Percentiles rank a stretch among this genome's conserved stretches.
These are phyloP conservation scores for Chymomyza procnemis DNA, from an alignment of 2,888 invertebrate species.

Conservation along the genomic window DNA sequence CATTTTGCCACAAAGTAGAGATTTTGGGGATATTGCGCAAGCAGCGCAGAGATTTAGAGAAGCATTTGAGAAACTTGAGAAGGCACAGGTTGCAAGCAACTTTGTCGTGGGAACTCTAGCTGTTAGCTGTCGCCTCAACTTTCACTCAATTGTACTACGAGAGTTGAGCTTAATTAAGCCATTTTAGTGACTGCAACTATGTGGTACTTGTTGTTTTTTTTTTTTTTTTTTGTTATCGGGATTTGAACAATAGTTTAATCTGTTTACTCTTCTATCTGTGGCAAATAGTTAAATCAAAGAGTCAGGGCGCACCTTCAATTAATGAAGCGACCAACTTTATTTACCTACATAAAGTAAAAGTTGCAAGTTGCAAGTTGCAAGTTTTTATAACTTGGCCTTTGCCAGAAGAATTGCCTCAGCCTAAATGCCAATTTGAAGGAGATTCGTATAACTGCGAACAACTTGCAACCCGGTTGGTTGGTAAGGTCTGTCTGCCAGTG, in stretches of 20 bases:
- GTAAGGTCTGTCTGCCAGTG: background rate
- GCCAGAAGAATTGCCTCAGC: background rate
- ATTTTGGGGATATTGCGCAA: conserved; percentile 45
- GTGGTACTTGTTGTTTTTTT: too few species aligned
- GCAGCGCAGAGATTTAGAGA: conserved; percentile 11
- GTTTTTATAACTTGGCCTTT: background rate
- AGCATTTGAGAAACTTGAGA: background rate
- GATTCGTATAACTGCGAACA: background rate
- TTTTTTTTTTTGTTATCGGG: too few species aligned
- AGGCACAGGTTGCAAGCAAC: conserved; percentile 49
- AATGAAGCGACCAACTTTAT: conserved; percentile 55
- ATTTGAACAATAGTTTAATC: conserved; percentile 60
- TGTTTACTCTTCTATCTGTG: conserved; percentile 39
- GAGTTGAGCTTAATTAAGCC: conserved; percentile 52
- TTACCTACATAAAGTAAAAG: conserved; percentile 33
- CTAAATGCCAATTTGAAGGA: conserved; percentile 1
- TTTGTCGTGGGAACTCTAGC: conserved; percentile 53
- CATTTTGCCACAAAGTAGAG: conserved; percentile 43
- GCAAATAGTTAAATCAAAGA: conserved; percentile 28
- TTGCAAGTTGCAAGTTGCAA: conserved; percentile 3
- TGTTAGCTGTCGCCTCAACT: conserved; percentile 28
- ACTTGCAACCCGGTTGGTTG: background rate
- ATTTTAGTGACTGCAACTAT: conserved; percentile 48
- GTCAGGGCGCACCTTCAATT: conserved; percentile 62
- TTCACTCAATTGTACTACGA: conserved; percentile 50